These are phyloP conservation scores for Calonectris borealis DNA, from an alignment of 2,113 vertebrate genomes.

Conservation along the genomic window DNA sequence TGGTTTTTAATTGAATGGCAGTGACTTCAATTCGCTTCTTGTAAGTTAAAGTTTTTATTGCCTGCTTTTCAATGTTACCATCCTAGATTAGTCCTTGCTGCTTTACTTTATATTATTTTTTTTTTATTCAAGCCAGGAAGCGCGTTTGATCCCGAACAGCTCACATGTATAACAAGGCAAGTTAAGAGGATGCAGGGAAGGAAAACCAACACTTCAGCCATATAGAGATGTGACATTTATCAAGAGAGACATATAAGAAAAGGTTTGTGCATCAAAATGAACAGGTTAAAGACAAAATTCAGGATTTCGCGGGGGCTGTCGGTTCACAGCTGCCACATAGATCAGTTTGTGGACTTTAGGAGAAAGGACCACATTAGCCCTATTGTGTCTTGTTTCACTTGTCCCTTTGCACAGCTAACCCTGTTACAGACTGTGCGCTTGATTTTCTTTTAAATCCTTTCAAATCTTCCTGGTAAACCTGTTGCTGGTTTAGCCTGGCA, in stretches of 20 bases:
- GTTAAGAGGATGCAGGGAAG: not conserved
- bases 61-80: not conserved
- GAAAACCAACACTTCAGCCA: not conserved
- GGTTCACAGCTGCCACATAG: not conserved
- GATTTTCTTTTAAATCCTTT: not conserved
- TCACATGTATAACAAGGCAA: not conserved
- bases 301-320: not conserved
- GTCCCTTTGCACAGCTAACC: not conserved
- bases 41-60: not conserved
- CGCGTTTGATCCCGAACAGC: not conserved
- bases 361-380: not conserved
- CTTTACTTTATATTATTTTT: not conserved
- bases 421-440: not conserved
- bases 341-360: not conserved
- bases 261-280: not conserved
- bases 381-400: not conserved
- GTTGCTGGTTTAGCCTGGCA: not conserved
- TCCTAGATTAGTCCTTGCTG: not conserved
- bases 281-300: not conserved
- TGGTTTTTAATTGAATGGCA: not conserved
- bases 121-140: not conserved
- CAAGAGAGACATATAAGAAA: not conserved
- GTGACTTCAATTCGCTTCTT: not conserved
- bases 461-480: not conserved
- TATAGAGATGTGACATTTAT: not conserved